Base-by-base conservation (phyloP, 2,888 invertebrate genomes). In the Leucania comma region DNA sequence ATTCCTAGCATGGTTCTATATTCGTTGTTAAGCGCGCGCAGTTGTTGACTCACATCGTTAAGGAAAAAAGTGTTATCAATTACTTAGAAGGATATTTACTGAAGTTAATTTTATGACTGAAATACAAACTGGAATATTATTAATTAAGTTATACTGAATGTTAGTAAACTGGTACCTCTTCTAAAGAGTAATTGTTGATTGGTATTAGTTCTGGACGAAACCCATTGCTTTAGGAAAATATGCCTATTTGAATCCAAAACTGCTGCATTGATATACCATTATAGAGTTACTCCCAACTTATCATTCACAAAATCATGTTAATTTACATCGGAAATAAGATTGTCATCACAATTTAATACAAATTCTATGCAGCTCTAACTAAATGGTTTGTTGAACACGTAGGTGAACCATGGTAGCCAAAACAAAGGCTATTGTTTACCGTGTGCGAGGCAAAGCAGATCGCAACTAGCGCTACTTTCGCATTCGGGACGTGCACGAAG, bases 391-490 rank as follows among this genome's bases (percentile, higher is more conserved):
- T 89, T 88, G 87, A 79, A 87, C 90, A 91, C 90, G 89, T 90
- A 91, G 90, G 92, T 92, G 90, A 90, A 90, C 89, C 88, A 89
- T 90, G 89, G 90, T 85, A 91, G 91, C 89, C 91, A 92, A 94
- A 94, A 95, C 95, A 95, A 95, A 94, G 92, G 92, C 92, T 87
- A 94, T 95, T 94, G 95, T 95, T 91, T 90, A 91, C 90, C 87
- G 90, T 90, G 90, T 89, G 89, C 91, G 84, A 90, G 90, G 91
- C 87, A 88, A 88, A 90, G 88, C 90, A 90, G 90, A 92, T 93
- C 90, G 91, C 87, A 90, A 92, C 91, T 90, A 90, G 90, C 86
- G 88, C 92, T 89, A 89, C 91, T 95, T 91, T 90, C 89, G 95
- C 91, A 95, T 95, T 95, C 95, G 90, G 93, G 91, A 93, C 94